phyloP scores from a whole-genome alignment of 2,797 vertebrate genomes.

The Poeciliopsis infans region DNA sequence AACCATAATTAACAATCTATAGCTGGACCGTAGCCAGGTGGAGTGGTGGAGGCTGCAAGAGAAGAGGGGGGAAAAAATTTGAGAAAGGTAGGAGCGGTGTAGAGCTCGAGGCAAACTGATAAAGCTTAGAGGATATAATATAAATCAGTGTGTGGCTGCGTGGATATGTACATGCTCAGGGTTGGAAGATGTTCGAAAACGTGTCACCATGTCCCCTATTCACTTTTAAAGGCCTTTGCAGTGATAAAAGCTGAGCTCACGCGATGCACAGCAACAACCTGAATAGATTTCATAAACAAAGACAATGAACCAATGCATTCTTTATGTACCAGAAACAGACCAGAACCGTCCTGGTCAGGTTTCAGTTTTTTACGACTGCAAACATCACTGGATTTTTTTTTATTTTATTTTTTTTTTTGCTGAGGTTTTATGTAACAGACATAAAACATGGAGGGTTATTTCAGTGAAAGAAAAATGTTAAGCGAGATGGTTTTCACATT shows the following conservation, averaged over 20 bases:
- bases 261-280: neutral
- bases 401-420: neutral
- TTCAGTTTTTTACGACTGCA: neutral
- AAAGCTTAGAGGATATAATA: constrained; percentile 32
- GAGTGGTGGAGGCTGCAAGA: constrained; percentile 43
- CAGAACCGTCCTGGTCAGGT: no score
- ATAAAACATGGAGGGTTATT: neutral
- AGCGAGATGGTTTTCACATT: neutral
- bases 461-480: neutral
- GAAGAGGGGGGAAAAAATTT: constrained; percentile 11
- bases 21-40: constrained; percentile 73
- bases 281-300: neutral
- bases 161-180: constrained; percentile 6
- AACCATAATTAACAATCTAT: constrained; percentile 80
- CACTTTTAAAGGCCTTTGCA: neutral
- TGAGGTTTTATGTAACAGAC: neutral
- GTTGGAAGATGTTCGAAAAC: neutral
- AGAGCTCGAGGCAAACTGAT: constrained; percentile 50
- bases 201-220: neutral
- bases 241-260: neutral
- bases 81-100: constrained; percentile 43
- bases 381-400: neutral
- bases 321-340: neutral
- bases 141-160: constrained; percentile 7
- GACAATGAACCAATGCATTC: neutral